Base-by-base conservation (phyloP, 2,113 vertebrate genomes). In the Tor tambroides region DNA sequence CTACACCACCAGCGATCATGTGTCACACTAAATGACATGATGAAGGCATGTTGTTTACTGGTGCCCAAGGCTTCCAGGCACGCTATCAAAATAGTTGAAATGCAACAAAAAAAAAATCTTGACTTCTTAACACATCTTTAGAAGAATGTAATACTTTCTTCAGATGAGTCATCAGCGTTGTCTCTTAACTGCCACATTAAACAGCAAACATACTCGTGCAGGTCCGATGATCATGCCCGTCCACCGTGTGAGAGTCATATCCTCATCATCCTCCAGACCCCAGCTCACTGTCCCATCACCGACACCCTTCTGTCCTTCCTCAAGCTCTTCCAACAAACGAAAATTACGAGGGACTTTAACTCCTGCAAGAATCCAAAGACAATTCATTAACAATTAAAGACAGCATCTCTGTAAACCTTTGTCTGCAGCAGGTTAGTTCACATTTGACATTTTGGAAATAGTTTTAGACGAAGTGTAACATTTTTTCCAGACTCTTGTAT, bases 331-430 rank as follows among this genome's bases (percentile, higher is more conserved):
- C 97, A 99, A 96, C 94, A 99, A 96, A 92, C 97, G 97, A 95
- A 99, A 99, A 97, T 99, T 99, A 95, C 98, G 98, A 96, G 98
- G 98, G 94, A 99, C 97, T 96, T 96, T 98, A 95, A 99, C 97
- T 95, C 94, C 95, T 97, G 89, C 35, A 51, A 79, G 72, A 43
- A 79, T 17, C 1, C 21, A 59, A 0, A 61, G 6, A 84, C 30
- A 28, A 82, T 12, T 49, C 38, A 43, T 32, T 28, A 84, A 17
- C 28, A 23, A 17, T 12, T 43, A 10, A 10, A 38, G 10, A 43
- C 54, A 49, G 0, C 14, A 7, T 43, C 26, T 72, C 28, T 79
- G 10, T 15, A 35, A 19, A 46, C 21, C 15, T 77, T 9, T 26
- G 41, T 80, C 7, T 14, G 7, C 1, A 38, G 32, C 67, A 5